Conservation (phyloP, 2,797 vertebrate genomes). For the Phrynocephalus guinanensis region DNA sequence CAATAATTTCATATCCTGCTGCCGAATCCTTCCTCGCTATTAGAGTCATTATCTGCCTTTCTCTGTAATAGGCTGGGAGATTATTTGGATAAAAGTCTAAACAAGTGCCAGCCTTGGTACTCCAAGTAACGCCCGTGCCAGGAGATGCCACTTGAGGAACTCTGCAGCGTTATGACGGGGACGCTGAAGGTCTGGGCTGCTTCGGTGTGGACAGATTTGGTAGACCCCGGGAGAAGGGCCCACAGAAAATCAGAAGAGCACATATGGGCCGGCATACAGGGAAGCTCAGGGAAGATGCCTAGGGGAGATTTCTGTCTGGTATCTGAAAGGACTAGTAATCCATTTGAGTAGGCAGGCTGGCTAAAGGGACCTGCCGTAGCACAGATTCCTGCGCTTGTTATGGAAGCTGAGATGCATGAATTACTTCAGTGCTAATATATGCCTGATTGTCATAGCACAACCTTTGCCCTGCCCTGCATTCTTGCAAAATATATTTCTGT, state of each 20-base stretch:
- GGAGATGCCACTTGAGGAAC: background rate
- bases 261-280: background rate
- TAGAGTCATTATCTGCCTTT: slow-evolving; percentile 38
- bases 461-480: no score
- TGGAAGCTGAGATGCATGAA: no score
- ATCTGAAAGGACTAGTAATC: no score
- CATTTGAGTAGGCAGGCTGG: background rate
- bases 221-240: background rate
- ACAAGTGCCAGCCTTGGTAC: slow-evolving; percentile 27
- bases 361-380: background rate
- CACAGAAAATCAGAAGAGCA: background rate
- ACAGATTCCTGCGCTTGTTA: no score
- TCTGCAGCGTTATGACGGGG: background rate
- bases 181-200: background rate
- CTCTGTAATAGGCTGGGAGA: slow-evolving; percentile 13
- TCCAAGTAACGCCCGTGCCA: slow-evolving; percentile 8
- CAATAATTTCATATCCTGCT: slow-evolving; percentile 25
- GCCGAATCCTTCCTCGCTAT: slow-evolving; percentile 38
- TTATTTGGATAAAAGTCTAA: slow-evolving; percentile 32
- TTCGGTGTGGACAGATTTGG: background rate
- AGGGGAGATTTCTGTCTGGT: background rate
- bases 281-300: no score
- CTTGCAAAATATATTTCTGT: no score
- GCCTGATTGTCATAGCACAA: no score
- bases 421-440: no score